phyloP scores from a whole-genome alignment of 92 coral and sea anemone genomes.

The Muricea muricata region DNA sequence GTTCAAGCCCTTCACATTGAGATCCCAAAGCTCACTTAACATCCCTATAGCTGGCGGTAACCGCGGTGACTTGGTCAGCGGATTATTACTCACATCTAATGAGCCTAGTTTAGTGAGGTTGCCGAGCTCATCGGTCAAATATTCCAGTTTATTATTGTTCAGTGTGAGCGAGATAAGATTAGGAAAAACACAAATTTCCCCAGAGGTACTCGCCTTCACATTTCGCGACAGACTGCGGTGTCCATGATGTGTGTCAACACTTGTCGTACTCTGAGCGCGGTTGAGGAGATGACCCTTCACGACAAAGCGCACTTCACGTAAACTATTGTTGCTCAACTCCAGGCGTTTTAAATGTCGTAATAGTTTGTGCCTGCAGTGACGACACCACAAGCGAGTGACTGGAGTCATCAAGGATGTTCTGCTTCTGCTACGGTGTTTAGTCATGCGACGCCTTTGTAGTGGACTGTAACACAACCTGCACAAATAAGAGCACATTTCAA shows the following conservation, averaged over 20 bases:
- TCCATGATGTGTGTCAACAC: background rate
- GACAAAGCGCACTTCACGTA: conserved; percentile 71
- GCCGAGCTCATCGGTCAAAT: conserved; percentile 77
- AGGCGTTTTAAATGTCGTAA: conserved; percentile 83
- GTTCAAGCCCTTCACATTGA: conserved; percentile 83
- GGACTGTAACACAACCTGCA: conserved; percentile 74
- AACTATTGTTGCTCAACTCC: conserved; percentile 80
- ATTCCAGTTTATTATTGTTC: conserved; percentile 68
- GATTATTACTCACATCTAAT: conserved; percentile 81
- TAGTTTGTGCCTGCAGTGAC: conserved; percentile 80
- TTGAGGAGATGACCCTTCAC: conserved; percentile 25
- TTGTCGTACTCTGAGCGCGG: conserved; percentile 13
- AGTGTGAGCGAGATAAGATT: conserved; percentile 83
- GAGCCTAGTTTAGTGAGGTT: conserved; percentile 87
- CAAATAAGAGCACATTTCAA: no score
- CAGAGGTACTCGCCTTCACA: conserved; percentile 36
- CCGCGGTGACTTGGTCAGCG: conserved; percentile 65
- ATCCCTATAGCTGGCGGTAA: conserved; percentile 94
- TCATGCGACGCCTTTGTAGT: conserved; percentile 71
- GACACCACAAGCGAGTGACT: conserved; percentile 72
- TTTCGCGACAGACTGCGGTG: conserved; percentile 15
- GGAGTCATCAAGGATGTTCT: conserved; percentile 62
- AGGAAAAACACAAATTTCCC: conserved; percentile 76
- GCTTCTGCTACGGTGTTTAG: conserved; percentile 60
- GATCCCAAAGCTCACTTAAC: conserved; percentile 93